Percentiles rank a stretch among this genome's conserved stretches.
These are phyloP conservation scores for Apogon hyalosoma DNA, from an alignment of 2,797 vertebrate species.

Conservation along the genomic window DNA sequence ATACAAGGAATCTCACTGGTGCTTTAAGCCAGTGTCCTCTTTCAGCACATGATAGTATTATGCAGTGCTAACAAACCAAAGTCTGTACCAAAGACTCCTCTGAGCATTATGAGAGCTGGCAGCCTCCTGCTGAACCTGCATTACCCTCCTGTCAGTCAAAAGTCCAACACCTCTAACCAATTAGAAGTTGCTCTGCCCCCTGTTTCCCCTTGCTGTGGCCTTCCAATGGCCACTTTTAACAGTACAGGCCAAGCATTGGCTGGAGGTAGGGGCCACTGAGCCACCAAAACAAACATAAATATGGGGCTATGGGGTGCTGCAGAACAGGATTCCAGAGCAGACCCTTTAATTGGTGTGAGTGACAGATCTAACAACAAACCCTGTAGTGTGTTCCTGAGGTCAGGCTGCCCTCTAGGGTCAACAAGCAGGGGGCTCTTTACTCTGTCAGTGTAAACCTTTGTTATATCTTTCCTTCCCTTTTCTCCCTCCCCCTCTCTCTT, in stretches of 20 bases:
- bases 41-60: constrained; percentile 10
- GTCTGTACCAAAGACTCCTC: constrained; percentile 26
- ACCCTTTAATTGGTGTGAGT: constrained; percentile 79
- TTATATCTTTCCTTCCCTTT: constrained; percentile 54
- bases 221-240: constrained; percentile 39
- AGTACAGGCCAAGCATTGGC: constrained; percentile 34
- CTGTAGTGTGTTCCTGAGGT: constrained; percentile 72
- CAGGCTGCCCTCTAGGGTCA: constrained; percentile 65
- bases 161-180: constrained; percentile 80
- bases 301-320: constrained; percentile 63
- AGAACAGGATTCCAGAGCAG: constrained; percentile 68
- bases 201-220: constrained; percentile 38
- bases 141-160: constrained; percentile 75
- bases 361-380: constrained; percentile 80
- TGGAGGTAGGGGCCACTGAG: constrained; percentile 59
- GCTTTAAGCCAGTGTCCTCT: not conserved
- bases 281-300: constrained; percentile 83
- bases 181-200: constrained; percentile 65
- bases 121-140: constrained; percentile 64
- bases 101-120: constrained; percentile 65
- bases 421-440: constrained; percentile 63
- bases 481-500: constrained; percentile 9
- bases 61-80: constrained; percentile 5
- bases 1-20: not conserved
- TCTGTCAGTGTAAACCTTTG: constrained; percentile 73